phyloP scores from a whole-genome alignment of 2,113 vertebrate species.

The Equus quagga region DNA sequence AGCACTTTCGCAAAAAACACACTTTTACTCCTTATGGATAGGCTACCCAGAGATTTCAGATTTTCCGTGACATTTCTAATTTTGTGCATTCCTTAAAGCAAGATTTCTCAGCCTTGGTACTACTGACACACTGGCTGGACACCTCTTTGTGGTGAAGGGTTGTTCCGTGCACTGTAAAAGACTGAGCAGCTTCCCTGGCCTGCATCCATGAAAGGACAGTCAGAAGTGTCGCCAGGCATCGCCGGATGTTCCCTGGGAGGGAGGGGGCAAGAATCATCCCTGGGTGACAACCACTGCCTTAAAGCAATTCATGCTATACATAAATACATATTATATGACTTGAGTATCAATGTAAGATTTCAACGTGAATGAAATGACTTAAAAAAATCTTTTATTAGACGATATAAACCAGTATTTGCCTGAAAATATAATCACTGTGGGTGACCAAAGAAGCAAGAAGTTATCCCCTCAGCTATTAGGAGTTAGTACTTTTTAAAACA shows the following conservation, averaged over 20 bases:
- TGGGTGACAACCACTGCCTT: neutral
- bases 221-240: neutral
- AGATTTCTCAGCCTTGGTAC: neutral
- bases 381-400: neutral
- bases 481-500: conserved; percentile 9
- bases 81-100: neutral
- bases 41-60: neutral
- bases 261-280: neutral
- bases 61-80: neutral
- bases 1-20: neutral
- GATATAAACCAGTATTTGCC: neutral
- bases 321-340: neutral
- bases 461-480: neutral
- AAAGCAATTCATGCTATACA: neutral
- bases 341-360: neutral
- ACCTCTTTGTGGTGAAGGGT: accelerated
- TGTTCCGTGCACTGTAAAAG: no score
- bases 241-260: neutral
- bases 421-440: neutral
- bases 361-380: neutral
- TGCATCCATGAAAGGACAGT: neutral
- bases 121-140: accelerated
- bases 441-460: neutral
- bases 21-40: no score
- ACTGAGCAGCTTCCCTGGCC: accelerated